These are phyloP conservation scores for Artemisiospiza belli DNA, from an alignment of 2,113 vertebrate genomes.

Conservation along the genomic window DNA sequence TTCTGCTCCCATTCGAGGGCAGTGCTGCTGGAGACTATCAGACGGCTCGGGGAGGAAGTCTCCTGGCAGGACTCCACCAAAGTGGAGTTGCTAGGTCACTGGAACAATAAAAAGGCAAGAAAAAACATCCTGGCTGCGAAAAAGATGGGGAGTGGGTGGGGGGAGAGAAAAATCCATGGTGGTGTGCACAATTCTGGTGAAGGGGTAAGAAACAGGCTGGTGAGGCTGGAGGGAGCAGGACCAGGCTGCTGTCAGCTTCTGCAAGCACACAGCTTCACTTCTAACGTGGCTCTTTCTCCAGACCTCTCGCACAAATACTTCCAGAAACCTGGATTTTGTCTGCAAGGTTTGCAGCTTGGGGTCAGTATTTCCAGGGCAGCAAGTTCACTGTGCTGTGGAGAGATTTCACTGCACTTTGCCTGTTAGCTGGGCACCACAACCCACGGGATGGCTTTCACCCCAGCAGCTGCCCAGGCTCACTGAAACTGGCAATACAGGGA, in stretches of 20 bases:
- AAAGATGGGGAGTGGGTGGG: not conserved
- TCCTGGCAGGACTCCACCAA: conserved; percentile 73
- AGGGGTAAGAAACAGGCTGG: not conserved
- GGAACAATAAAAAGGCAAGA: conserved; percentile 83
- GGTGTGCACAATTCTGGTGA: not conserved
- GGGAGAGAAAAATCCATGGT: not conserved
- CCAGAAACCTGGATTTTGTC: not conserved
- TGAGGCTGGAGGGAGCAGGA: not conserved
- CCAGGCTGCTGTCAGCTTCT: not conserved
- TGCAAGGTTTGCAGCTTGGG: not conserved
- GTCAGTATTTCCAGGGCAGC: not conserved
- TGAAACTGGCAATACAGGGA: not conserved
- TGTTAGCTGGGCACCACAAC: not conserved
- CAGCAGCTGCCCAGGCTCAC: not conserved
- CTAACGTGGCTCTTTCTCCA: not conserved
- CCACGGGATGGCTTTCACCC: fast-evolving
- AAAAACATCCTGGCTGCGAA: conserved; percentile 83
- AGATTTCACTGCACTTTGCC: not conserved
- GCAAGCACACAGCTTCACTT: not conserved
- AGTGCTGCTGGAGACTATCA: conserved; percentile 62
- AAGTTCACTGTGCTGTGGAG: fast-evolving
- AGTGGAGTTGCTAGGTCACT: conserved; percentile 79
- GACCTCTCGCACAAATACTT: not conserved
- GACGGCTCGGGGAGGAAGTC: conserved; percentile 74
- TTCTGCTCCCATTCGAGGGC: conserved; percentile 48